These are phyloP conservation scores for Corbicula japonica DNA, from an alignment of 2,888 invertebrate species.

Conservation along the genomic window DNA sequence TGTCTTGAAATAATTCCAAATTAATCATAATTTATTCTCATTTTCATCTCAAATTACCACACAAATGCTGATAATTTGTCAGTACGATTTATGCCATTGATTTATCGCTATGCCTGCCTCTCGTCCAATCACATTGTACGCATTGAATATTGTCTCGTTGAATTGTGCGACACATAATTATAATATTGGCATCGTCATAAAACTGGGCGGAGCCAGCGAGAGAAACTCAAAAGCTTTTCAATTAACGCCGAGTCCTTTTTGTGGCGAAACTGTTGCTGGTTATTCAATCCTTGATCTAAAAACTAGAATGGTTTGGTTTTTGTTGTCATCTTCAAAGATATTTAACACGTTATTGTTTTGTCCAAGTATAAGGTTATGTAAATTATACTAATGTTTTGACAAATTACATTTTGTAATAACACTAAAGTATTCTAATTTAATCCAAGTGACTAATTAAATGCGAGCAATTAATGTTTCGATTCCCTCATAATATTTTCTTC, in stretches of 20 bases:
- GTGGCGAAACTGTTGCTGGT: conserved; percentile 7
- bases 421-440: too few relatives aligned
- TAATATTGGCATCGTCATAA: conserved; percentile 38
- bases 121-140: conserved; percentile 7
- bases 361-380: too few relatives aligned
- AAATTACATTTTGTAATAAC: too few relatives aligned
- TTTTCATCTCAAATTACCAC: conserved; percentile 22
- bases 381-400: too few relatives aligned
- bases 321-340: too few relatives aligned
- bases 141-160: conserved; percentile 15
- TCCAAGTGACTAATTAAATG: too few relatives aligned
- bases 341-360: too few relatives aligned
- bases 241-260: conserved; percentile 3
- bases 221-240: conserved; percentile 33
- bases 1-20: conserved; percentile 52
- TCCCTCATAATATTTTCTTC: too few relatives aligned
- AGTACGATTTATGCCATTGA: conserved; percentile 10
- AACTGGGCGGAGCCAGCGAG: conserved; percentile 39
- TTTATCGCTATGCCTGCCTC: conserved; percentile 14
- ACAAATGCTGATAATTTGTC: conserved; percentile 23
- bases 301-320: too few relatives aligned
- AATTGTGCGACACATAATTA: conserved; percentile 35
- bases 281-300: not conserved
- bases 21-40: conserved; percentile 66
- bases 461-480: too few relatives aligned